Conservation (phyloP, 2,113 vertebrate genomes). For the Neodontobutis hainanensis region DNA sequence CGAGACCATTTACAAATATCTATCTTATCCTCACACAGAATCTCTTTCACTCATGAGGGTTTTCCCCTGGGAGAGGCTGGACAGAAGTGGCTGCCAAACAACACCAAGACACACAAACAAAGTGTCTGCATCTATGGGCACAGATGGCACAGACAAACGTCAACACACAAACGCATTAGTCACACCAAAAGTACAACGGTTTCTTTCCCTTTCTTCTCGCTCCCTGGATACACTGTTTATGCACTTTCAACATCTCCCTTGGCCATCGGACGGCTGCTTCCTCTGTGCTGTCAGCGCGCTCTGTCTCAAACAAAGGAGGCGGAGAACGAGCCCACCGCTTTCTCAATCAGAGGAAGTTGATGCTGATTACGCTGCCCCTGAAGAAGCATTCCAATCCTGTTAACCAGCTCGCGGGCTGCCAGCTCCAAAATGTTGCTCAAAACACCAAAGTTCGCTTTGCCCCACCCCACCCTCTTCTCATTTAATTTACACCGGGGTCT, state of each 20-base stretch:
- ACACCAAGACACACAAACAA: conserved; percentile 47
- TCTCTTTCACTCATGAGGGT: conserved; percentile 40
- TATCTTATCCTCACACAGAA: conserved; percentile 35
- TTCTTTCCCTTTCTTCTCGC: conserved; percentile 27
- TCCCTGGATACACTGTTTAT: conserved; percentile 55
- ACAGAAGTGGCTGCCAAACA: conserved; percentile 17
- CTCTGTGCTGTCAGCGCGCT: conserved; percentile 68
- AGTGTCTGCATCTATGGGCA: conserved; percentile 31
- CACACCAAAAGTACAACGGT: conserved; percentile 28
- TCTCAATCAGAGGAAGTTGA: conserved; percentile 78
- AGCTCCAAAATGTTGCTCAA: conserved; percentile 41
- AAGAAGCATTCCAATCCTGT: conserved; percentile 75
- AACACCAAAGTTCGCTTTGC: conserved; percentile 24
- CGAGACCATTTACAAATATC: no score
- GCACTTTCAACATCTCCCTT: conserved; percentile 58
- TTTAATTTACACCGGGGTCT: conserved; percentile 12
- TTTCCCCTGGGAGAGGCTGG: conserved; percentile 47
- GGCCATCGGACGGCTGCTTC: conserved; percentile 70
- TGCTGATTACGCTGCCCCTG: conserved; percentile 73
- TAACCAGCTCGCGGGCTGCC: conserved; percentile 49
- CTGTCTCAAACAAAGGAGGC: conserved; percentile 72
- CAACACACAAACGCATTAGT: conserved; percentile 47
- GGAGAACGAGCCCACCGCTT: conserved; percentile 49
- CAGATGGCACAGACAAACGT: conserved; percentile 43
- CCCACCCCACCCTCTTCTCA: conserved; percentile 35